Evolutionary conservation across 1,140 invertebrate species (phyloP).

Genomic region (Zaprionus inermis): DNA sequence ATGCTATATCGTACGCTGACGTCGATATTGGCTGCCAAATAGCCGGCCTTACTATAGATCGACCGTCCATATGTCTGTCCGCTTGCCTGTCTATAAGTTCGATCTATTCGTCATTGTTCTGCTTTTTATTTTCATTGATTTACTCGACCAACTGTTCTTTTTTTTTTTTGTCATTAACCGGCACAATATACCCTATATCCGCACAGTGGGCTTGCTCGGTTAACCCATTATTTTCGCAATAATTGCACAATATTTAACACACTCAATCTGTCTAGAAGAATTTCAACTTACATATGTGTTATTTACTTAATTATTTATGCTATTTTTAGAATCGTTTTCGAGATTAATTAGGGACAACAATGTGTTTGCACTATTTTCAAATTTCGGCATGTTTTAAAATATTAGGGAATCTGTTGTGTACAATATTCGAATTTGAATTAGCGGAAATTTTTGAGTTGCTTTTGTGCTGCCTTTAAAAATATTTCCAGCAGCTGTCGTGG

Average conservation of each 20-base stretch:
- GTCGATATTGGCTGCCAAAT: constrained; percentile 45
- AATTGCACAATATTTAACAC: not conserved
- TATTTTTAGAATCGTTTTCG: not conserved
- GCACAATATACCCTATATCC: not conserved
- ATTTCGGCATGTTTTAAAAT: not conserved
- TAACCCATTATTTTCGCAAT: not conserved
- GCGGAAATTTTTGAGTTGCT: no score
- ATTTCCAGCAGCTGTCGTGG: no score
- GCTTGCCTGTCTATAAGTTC: constrained; percentile 37
- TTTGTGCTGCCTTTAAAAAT: no score
- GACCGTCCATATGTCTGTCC: not conserved
- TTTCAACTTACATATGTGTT: not conserved
- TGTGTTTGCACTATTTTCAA: not conserved
- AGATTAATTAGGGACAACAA: not conserved
- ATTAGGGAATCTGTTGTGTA: not conserved
- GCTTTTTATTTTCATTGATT: constrained; percentile 25
- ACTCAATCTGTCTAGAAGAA: not conserved
- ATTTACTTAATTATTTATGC: not conserved
- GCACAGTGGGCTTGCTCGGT: not conserved
- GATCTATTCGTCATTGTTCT: constrained; percentile 75
- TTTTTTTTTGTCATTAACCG: not conserved
- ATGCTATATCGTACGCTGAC: constrained; percentile 23
- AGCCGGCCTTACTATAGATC: constrained; percentile 37
- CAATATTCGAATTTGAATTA: no score
- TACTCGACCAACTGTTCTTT: constrained; percentile 2